Evolutionary conservation across 2,113 vertebrate genomes (phyloP), one percentile per base, ranked within the genome.

Genomic region (Oryzias melastigma): DNA sequence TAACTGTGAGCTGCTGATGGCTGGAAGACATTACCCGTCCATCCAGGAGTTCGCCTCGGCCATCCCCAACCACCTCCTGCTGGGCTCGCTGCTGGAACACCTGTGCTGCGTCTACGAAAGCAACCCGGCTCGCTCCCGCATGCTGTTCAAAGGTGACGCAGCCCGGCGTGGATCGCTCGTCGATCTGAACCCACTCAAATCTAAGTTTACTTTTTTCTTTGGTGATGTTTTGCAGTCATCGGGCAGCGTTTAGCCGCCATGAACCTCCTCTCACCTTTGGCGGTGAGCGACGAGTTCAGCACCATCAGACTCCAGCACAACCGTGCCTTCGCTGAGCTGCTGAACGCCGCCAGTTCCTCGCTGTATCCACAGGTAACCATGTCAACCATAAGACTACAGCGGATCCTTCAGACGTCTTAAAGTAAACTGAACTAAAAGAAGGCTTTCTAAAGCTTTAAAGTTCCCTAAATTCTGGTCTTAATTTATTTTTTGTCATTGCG

Each of bases 231-330:
- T 70, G 49, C 75, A 99, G 97, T 96, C 40, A 93, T 98, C 20
- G 94, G 95, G 22, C 93, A 96, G 75, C 95, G 91, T 46, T 92
- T 99, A 69, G 94, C 93, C 24, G 89, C 91, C 50, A 94, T 97
- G 87, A 95, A 95, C 50, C 88, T 98, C 51, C 92, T 99, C 48
- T 98, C 95, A 1, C 93, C 96, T 13, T 91, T 98, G 78, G 94
- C 94, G 25, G 90, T 96, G 74, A 95, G 94, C 16, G 96, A 97
- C 61, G 96, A 98, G 83, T 98, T 99, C 76, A 98, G 95, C 88
- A 95, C 95, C 0, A 71, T 99, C 61, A 90, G 96, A 61, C 89
- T 98, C 2, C 96, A 99, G 72, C 96, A 99, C 87, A 96, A 95
- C 75, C 90, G 92, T 66, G 96, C 96, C 52, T 95, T 99, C 78